Conservation (phyloP, 2,113 vertebrate genomes). For the Podilymbus podiceps region DNA sequence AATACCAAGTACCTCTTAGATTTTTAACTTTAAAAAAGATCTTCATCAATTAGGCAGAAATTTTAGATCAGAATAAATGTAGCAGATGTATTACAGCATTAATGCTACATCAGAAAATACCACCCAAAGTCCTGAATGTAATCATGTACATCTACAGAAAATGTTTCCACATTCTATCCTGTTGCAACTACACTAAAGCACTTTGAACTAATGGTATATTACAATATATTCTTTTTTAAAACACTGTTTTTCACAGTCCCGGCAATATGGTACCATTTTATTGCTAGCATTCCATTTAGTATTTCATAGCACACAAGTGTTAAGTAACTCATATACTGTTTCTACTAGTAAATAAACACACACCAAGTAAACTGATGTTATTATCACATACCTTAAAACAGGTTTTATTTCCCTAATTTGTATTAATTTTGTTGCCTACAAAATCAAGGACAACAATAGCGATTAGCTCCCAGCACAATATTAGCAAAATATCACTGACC, state of each 20-base stretch:
- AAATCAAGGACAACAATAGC: constrained; percentile 7
- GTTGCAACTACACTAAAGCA: neutral
- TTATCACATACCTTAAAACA: constrained; percentile 53
- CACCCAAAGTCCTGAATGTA: neutral
- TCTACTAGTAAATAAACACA: constrained; percentile 38
- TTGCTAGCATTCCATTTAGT: constrained; percentile 21
- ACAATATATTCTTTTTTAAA: constrained; percentile 6
- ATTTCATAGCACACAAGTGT: neutral
- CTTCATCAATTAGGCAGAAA: neutral
- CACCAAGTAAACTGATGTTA: constrained; percentile 53
- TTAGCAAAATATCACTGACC: neutral
- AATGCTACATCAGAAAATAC: neutral
- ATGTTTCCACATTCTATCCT: neutral
- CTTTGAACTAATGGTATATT: neutral
- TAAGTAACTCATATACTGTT: neutral
- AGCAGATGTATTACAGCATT: neutral
- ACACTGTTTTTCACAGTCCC: constrained; percentile 36
- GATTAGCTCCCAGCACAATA: neutral
- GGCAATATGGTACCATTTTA: constrained; percentile 13
- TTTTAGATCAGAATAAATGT: neutral
- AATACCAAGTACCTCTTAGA: neutral
- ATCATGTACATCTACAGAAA: neutral
- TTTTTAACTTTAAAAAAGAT: neutral
- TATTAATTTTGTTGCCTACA: constrained; percentile 31
- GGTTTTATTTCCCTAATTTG: neutral